A percentile compares a stretch with the other conserved stretches of the same genome.
Evolutionary conservation across 2,888 invertebrate species (phyloP).

Genomic region (Caenorhabditis wallacei): DNA sequence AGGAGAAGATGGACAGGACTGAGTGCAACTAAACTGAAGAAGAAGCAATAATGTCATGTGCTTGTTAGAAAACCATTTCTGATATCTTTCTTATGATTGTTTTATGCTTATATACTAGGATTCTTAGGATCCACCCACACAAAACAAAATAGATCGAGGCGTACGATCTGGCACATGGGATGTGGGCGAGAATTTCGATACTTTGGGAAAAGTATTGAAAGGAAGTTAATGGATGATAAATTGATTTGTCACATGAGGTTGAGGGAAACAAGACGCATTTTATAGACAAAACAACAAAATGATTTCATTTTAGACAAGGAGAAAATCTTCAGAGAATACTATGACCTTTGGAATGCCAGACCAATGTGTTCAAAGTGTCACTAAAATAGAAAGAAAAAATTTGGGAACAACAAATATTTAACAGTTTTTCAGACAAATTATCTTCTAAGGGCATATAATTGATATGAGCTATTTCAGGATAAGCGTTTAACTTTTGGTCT

Average conservation of each 20-base stretch:
- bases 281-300: slow-evolving; percentile 37
- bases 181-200: neutral
- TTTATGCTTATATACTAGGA: too few relatives aligned
- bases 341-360: neutral
- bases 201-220: neutral
- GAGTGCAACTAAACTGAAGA: neutral
- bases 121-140: slow-evolving; percentile 12
- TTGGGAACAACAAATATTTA: too few relatives aligned
- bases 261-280: neutral
- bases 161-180: slow-evolving; percentile 20
- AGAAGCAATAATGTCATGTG: neutral
- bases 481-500: too few relatives aligned
- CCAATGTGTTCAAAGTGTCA: too few relatives aligned
- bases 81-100: neutral
- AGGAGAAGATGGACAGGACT: neutral
- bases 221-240: neutral
- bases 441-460: too few relatives aligned
- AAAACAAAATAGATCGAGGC: neutral
- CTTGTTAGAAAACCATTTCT: neutral
- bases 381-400: too few relatives aligned
- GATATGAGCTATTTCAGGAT: too few relatives aligned
- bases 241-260: slow-evolving; percentile 9
- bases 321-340: slow-evolving; percentile 3
- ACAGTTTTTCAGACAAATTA: too few relatives aligned
- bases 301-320: slow-evolving; percentile 17